Evolutionary conservation across 2,888 invertebrate genomes (phyloP), one percentile per base, ranked within the genome.

Genomic region (Sepiola atlantica): DNA sequence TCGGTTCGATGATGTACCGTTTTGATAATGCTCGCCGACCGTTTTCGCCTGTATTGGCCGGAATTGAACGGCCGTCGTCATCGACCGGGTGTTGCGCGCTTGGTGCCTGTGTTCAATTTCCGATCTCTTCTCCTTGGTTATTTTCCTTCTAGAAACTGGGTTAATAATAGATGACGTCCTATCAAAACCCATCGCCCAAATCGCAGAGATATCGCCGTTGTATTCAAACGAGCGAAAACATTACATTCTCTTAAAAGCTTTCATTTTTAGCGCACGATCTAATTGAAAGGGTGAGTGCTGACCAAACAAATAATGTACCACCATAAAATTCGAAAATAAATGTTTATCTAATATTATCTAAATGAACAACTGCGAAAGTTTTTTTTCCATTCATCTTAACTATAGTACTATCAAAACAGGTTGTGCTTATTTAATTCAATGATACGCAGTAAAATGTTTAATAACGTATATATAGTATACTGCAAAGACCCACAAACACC

Each of bases 1-100:
- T 77, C 77, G n/a, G 77, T n/a, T n/a, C 77, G 77, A 77, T 77
- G 77, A 77, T 77, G 77, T 77, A n/a, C 77, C 77, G n/a, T 77
- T 77, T 77, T 32, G n/a, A 77, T 77, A n/a, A 77, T 77, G n/a
- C 77, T 77, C 77, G 16, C n/a, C n/a, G 77, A 77, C 77, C 77
- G 77, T 77, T 45, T 45, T 77, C 77, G 32, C n/a, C 21, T n/a
- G 10, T 77, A n/a, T 77, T 32, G 77, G n/a, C n/a, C 77, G n/a
- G n/a, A 77, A 77, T 77, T n/a, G 77, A 77, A 77, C 32, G n/a
- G 32, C 16, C n/a, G n/a, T 12, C 77, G n/a, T n/a, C 77, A 4
- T 77, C n/a, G 45, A 45, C 77, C 77, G 77, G 16, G 77, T 32
- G n/a, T 77, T 77, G n/a, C 77, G 77, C 77, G 45, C 16, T 32